Base-by-base conservation (phyloP, 2,888 invertebrate species). In the Apamea crenata region DNA sequence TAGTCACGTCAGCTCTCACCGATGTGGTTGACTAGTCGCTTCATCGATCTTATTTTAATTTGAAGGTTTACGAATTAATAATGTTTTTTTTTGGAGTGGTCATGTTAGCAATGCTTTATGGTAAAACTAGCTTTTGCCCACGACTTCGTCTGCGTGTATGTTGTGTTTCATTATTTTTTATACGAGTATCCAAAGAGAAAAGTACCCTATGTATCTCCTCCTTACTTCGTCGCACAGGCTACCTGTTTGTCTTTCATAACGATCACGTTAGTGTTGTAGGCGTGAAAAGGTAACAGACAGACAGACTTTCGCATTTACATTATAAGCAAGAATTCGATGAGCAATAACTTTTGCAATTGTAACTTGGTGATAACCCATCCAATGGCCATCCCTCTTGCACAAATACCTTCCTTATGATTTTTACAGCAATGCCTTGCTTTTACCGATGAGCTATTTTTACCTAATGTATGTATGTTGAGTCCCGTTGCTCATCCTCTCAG, bases 11-110 rank as follows among this genome's bases (percentile, higher is more conserved):
- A 74, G 50, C 25, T 83, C 47, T 86, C 47, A 18, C 53, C 25
- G n/a, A 53, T 56, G 56, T 72, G 74, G 44, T 29, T 69, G 83
- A 82, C 80, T 72, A 59, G 16, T 44, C 32, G 56, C 36, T 77
- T 73, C 61, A 53, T 44, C 29, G 16, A 8, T 18, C 16, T 65
- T 16, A 29, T 40, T 1, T 21, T 61, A 50, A 70, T n/a, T 70
- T 36, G 14, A 36, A 18, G 36, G n/a, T 59, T 47, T 25, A 44
- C 16, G 7, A n/a, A 74, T 36, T 29, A n/a, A 7, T 29, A 6
- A 29, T 25, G 4, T 2, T 50, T 4, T 50, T 4, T 75, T 75
- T 74, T 75, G 36, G 74, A 63, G 18, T 29, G 5, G 16, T 29
- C 47, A 47, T 16, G 47, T 47, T 47, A 47, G 10, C 36, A 6